These are phyloP conservation scores for Actinia tenebrosa DNA, from an alignment of 64 coral and sea anemone species.

Conservation along the genomic window DNA sequence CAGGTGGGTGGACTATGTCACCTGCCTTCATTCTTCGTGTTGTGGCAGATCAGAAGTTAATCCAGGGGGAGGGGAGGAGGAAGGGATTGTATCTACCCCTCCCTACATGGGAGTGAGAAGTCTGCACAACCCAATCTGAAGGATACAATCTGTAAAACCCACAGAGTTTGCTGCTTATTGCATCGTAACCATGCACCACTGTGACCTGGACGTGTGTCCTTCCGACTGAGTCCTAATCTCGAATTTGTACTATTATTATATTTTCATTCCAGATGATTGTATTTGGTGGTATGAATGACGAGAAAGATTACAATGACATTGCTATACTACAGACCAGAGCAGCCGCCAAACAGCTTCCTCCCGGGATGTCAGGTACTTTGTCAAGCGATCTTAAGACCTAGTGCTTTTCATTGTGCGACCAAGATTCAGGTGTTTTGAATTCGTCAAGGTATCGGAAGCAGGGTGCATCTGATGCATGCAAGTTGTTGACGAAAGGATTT, in stretches of 20 bases:
- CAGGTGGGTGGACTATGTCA: constrained; percentile 41
- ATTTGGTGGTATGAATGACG: constrained; percentile 70
- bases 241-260: background rate
- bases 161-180: background rate
- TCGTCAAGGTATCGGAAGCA: no score
- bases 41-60: no score
- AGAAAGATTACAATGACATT: constrained; percentile 56
- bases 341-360: constrained; percentile 45
- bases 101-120: background rate
- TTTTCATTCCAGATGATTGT: constrained; percentile 44
- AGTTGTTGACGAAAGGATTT: no score
- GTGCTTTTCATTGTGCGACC: no score
- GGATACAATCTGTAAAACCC: background rate
- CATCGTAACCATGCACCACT: no score
- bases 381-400: background rate
- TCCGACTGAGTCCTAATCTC: no score
- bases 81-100: background rate
- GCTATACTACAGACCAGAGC: constrained; percentile 51
- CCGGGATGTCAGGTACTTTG: constrained; percentile 32
- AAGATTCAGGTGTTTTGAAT: no score
- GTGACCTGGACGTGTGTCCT: background rate
- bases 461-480: no score
- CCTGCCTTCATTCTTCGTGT: background rate
- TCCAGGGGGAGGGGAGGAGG: no score
- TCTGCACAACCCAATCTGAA: no score